Conservation (phyloP, 2,113 vertebrate species). For the Tauraco erythrolophus region DNA sequence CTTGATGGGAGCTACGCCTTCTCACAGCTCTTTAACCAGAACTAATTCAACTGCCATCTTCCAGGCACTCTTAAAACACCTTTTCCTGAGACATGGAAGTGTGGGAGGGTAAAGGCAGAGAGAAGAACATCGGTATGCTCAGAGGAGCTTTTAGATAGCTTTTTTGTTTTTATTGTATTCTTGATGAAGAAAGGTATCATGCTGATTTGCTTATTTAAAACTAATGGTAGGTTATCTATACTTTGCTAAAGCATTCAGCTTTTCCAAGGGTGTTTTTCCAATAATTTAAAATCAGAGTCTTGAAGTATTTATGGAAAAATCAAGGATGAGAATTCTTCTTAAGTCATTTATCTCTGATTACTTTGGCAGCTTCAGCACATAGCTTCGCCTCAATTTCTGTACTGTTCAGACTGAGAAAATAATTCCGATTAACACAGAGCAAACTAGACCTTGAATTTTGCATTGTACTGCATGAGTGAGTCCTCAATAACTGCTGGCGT, state of each 20-base stretch:
- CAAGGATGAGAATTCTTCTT: not conserved
- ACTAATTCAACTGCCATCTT: not conserved
- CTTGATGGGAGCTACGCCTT: not conserved
- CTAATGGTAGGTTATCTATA: not conserved
- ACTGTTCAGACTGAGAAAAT: not conserved
- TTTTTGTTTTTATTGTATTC: not conserved
- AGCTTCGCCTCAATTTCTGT: not conserved
- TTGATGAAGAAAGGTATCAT: not conserved
- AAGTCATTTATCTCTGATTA: not conserved
- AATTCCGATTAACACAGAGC: not conserved
- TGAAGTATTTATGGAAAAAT: not conserved
- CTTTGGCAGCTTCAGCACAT: not conserved
- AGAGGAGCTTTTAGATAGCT: not conserved
- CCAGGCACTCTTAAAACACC: not conserved
- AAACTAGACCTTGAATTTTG: not conserved
- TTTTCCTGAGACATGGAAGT: not conserved
- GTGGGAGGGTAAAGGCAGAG: not conserved
- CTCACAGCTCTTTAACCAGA: not conserved
- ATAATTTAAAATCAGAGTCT: not conserved
- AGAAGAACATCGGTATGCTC: not conserved
- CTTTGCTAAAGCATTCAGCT: not conserved
- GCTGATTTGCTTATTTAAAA: not conserved
- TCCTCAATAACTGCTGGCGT: not conserved
- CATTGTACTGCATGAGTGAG: not conserved
- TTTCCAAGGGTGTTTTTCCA: not conserved